Conservation (phyloP, 2,797 vertebrate genomes). For the Lacerta viridis region DNA sequence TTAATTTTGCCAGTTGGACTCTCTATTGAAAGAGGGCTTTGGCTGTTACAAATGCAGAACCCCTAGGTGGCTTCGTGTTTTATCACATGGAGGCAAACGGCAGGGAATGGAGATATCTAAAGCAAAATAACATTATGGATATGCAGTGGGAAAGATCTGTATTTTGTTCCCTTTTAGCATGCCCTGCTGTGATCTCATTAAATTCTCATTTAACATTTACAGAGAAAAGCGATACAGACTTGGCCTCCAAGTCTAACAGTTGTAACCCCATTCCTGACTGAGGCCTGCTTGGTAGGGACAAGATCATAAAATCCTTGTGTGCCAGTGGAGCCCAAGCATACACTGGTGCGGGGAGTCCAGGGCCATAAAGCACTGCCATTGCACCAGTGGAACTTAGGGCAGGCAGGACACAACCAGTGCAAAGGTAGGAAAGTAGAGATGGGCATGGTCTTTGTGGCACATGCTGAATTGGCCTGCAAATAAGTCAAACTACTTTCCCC, state of each 20-base stretch:
- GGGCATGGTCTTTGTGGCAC: neutral
- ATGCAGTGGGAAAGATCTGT: constrained; percentile 44
- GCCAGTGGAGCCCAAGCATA: neutral
- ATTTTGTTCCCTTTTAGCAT: constrained; percentile 44
- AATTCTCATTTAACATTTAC: constrained; percentile 64
- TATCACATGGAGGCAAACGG: constrained; percentile 7
- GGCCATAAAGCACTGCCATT: neutral
- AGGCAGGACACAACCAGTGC: neutral
- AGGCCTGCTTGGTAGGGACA: constrained; percentile 3
- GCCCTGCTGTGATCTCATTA: constrained; percentile 58
- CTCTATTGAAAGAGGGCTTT: constrained; percentile 17
- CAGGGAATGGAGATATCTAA: constrained; percentile 45
- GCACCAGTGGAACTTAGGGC: too few relatives aligned
- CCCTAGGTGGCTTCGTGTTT: constrained; percentile 36
- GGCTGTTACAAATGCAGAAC: neutral
- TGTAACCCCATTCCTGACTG: constrained; percentile 1
- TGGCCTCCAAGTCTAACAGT: constrained; percentile 49
- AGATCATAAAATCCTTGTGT: neutral
- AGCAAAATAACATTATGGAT: constrained; percentile 48
- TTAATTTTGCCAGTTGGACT: constrained; percentile 42
- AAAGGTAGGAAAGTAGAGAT: neutral
- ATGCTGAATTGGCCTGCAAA: neutral
- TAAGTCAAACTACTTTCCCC: neutral
- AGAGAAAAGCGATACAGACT: constrained; percentile 52
- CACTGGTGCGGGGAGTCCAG: neutral